phyloP scores from a whole-genome alignment of 2,888 invertebrate genomes.

The Leptothorax acervorum region DNA sequence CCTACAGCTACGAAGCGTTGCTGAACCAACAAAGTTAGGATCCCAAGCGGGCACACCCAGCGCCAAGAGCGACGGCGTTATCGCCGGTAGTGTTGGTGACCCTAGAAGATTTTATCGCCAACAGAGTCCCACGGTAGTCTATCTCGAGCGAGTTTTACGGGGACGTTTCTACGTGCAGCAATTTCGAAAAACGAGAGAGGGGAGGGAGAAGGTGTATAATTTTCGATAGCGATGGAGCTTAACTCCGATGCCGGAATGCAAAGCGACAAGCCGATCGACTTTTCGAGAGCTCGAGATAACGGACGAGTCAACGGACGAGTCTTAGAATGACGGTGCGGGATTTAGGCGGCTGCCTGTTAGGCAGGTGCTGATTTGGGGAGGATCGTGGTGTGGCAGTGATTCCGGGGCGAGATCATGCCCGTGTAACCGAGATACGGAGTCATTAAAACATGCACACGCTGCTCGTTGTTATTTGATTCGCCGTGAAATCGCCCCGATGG shows the following conservation, averaged over 20 bases:
- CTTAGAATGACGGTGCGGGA: constrained; percentile 67
- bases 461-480: constrained; percentile 11
- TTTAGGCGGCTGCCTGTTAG: constrained; percentile 69
- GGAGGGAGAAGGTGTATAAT: not conserved
- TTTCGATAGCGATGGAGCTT: not conserved
- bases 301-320: constrained; percentile 29
- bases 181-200: constrained; percentile 31
- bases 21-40: constrained; percentile 33
- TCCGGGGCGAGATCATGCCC: constrained; percentile 62
- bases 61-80: constrained; percentile 31
- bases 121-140: constrained; percentile 20
- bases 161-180: constrained; percentile 11
- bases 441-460: constrained; percentile 64
- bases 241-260: not conserved
- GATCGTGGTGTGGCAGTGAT: constrained; percentile 68
- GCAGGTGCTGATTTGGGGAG: constrained; percentile 78
- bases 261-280: constrained; percentile 29
- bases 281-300: constrained; percentile 31
- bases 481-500: constrained; percentile 25
- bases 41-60: constrained; percentile 20
- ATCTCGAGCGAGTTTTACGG: constrained; percentile 31
- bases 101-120: constrained; percentile 39
- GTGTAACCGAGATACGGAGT: constrained; percentile 55
- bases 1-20: not conserved
- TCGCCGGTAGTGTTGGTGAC: constrained; percentile 22